These are phyloP conservation scores for Metaphire vulgaris DNA, from an alignment of 1,140 invertebrate genomes.

Conservation along the genomic window DNA sequence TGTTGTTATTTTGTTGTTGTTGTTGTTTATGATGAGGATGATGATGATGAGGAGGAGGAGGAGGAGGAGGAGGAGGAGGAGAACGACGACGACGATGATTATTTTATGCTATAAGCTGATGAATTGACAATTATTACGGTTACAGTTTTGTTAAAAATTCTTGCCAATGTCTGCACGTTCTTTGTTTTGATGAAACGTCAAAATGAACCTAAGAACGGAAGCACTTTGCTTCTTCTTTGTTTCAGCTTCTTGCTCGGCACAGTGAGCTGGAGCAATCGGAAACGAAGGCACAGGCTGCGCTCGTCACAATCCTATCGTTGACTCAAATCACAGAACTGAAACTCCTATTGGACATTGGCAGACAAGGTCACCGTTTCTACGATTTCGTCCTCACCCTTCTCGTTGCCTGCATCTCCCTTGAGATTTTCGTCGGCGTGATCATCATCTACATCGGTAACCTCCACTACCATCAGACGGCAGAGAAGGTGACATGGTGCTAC, in stretches of 20 bases:
- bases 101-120: too few species aligned
- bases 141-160: too few species aligned
- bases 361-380: constrained; percentile 29
- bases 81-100: too few species aligned
- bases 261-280: constrained; percentile 31
- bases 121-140: too few species aligned
- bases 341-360: constrained; percentile 29
- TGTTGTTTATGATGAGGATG: too few species aligned
- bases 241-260: constrained; percentile 32
- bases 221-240: too few species aligned
- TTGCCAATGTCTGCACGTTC: too few species aligned
- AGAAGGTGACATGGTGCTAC: background rate
- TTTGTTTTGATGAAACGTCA: too few species aligned
- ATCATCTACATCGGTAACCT: constrained; percentile 32
- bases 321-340: constrained; percentile 32
- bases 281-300: constrained; percentile 31
- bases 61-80: too few species aligned
- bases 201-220: too few species aligned
- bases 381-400: constrained; percentile 30
- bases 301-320: constrained; percentile 29
- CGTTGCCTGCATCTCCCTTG: constrained; percentile 31
- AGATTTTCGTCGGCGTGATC: constrained; percentile 31
- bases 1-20: too few species aligned
- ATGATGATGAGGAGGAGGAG: too few species aligned
- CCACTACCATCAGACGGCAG: constrained; percentile 14